Percentiles rank a stretch among this genome's conserved stretches.
Conservation (phyloP, 2,888 invertebrate species). For the Cinara cedri region DNA sequence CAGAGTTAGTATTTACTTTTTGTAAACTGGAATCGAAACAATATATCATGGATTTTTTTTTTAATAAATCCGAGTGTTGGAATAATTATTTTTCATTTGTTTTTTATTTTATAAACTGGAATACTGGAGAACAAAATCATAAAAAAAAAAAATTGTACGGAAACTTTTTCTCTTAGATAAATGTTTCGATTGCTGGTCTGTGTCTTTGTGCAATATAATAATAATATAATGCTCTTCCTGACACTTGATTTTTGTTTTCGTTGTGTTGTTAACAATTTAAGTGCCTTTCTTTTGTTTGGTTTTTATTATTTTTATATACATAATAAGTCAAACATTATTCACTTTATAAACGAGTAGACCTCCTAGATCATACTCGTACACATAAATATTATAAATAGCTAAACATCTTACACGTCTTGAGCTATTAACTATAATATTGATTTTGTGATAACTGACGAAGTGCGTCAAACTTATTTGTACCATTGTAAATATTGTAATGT, state of each 20-base stretch:
- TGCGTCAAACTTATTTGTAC: constrained; percentile 49
- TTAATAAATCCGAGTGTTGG: constrained; percentile 19
- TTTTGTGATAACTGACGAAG: constrained; percentile 52
- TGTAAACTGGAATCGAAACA: constrained; percentile 51
- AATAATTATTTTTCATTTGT: constrained; percentile 45
- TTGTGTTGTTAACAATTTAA: constrained; percentile 57
- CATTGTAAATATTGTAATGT: constrained; percentile 57
- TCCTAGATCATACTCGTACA: constrained; percentile 56
- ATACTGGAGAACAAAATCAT: constrained; percentile 20
- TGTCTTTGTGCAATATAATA: constrained; percentile 55
- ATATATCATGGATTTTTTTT: constrained; percentile 26
- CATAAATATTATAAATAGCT: constrained; percentile 56
- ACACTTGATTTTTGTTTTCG: constrained; percentile 55
- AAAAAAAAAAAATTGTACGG: constrained; percentile 33
- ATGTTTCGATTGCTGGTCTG: constrained; percentile 50
- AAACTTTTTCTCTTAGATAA: constrained; percentile 36
- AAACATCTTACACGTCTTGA: constrained; percentile 32
- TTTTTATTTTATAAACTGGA: constrained; percentile 42
- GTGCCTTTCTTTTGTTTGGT: constrained; percentile 56
- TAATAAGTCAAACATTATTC: constrained; percentile 50
- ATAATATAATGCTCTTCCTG: constrained; percentile 53
- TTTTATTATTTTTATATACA: constrained; percentile 54
- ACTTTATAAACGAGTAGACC: constrained; percentile 50
- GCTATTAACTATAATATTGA: constrained; percentile 56
- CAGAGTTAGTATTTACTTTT: constrained; percentile 54